Conservation (phyloP, 2,113 vertebrate genomes). For the western clawed frog (Xenopus tropicalis) region DNA sequence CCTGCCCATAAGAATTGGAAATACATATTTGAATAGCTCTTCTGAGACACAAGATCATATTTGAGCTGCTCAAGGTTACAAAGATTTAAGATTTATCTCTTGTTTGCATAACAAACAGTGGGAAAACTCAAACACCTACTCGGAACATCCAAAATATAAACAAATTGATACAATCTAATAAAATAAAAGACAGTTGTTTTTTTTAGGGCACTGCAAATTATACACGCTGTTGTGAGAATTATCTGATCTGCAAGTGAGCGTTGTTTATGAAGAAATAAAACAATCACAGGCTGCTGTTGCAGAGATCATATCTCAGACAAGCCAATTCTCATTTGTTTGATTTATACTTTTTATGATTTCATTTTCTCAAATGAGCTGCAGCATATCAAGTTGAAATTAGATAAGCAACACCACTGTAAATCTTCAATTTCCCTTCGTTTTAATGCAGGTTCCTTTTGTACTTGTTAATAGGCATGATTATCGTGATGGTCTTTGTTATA, state of each 20-base stretch:
- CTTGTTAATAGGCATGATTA: too few relatives aligned
- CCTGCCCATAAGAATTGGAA: too few relatives aligned
- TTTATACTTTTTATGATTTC: background rate
- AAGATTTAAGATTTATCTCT: background rate
- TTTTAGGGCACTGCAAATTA: background rate
- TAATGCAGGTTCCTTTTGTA: background rate
- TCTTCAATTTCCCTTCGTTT: background rate
- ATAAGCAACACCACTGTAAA: background rate
- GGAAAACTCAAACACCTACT: background rate
- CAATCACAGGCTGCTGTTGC: background rate
- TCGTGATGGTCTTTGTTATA: too few relatives aligned
- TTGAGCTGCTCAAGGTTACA: background rate
- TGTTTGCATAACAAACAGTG: background rate
- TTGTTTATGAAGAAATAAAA: constrained; percentile 1
- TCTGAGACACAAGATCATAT: background rate
- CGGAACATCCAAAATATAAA: background rate
- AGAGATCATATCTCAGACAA: background rate
- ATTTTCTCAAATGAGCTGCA: background rate
- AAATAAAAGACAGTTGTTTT: background rate
- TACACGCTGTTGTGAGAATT: background rate
- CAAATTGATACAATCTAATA: background rate
- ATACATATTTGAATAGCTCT: background rate
- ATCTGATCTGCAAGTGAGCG: background rate
- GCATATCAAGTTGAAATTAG: background rate
- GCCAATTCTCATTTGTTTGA: background rate